Evolutionary conservation across 2,797 vertebrate genomes (phyloP).

Genomic region (Spinus olivaceus): DNA sequence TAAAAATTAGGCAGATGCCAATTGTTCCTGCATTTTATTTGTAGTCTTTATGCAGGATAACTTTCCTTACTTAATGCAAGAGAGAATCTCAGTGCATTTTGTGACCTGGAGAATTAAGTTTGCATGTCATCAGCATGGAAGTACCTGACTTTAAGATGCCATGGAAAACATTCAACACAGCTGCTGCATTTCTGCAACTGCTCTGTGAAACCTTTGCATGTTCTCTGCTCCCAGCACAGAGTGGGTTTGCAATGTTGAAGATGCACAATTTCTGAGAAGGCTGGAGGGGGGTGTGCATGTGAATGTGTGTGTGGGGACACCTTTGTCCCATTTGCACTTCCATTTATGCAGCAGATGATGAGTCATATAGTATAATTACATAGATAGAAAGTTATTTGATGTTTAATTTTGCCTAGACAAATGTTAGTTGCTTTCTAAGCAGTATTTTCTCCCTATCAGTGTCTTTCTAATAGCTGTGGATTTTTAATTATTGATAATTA

Average conservation of each 20-base stretch:
- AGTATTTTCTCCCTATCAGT: slow-evolving; percentile 75
- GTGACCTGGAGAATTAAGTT: background rate
- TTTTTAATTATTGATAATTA: slow-evolving; percentile 88
- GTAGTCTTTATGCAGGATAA: background rate
- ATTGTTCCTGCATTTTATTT: background rate
- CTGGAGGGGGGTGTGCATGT: background rate
- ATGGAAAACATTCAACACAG: background rate
- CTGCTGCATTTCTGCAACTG: background rate
- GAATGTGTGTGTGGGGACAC: background rate
- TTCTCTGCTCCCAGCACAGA: background rate
- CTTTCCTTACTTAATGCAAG: background rate
- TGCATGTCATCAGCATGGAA: background rate
- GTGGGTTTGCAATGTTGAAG: background rate
- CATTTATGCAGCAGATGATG: slow-evolving; percentile 43
- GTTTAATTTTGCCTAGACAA: slow-evolving; percentile 43
- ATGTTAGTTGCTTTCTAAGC: slow-evolving; percentile 70
- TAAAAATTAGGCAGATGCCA: background rate
- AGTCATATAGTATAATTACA: slow-evolving; percentile 59
- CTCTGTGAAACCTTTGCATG: background rate
- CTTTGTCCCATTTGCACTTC: slow-evolving; percentile 36
- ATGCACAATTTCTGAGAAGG: background rate
- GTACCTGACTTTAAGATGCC: background rate
- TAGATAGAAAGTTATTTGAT: slow-evolving; percentile 61
- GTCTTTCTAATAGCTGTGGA: slow-evolving; percentile 75
- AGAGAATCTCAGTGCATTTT: background rate